A percentile compares a stretch with the other conserved stretches of the same genome.
phyloP scores from a whole-genome alignment of 1,140 invertebrate species.

The Drosophila tani region DNA sequence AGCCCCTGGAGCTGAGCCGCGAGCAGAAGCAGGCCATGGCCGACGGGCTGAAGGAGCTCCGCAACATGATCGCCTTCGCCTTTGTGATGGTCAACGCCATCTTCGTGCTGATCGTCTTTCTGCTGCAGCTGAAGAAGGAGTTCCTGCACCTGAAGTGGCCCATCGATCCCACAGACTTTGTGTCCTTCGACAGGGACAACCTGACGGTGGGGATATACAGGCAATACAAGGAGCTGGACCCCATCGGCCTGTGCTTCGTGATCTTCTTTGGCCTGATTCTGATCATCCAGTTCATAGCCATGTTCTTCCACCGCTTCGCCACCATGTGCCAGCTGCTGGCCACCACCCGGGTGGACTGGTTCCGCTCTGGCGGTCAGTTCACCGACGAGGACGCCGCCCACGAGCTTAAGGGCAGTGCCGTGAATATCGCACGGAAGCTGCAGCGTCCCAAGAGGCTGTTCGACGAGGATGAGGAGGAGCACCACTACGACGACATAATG shows the following conservation, averaged over 20 bases:
- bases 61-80: constrained; percentile 91
- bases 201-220: constrained; percentile 85
- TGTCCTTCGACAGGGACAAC: constrained; percentile 86
- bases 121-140: constrained; percentile 92
- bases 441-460: constrained; percentile 86
- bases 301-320: constrained; percentile 93
- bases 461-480: constrained; percentile 84
- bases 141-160: constrained; percentile 90
- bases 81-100: constrained; percentile 94
- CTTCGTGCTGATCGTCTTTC: constrained; percentile 92
- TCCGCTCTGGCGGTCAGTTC: constrained; percentile 63
- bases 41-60: constrained; percentile 88
- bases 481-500: constrained; percentile 55
- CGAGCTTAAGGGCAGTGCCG: constrained; percentile 86
- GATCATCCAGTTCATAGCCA: constrained; percentile 92
- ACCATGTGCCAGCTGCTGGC: constrained; percentile 94
- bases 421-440: constrained; percentile 87
- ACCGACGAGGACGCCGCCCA: constrained; percentile 85
- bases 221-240: constrained; percentile 89
- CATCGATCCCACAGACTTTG: constrained; percentile 88
- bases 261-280: constrained; percentile 90
- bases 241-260: constrained; percentile 91
- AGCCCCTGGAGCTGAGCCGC: constrained; percentile 89
- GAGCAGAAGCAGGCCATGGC: constrained; percentile 87
- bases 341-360: constrained; percentile 88